A percentile compares a stretch with the other conserved stretches of the same genome.
phyloP scores from a whole-genome alignment of 2,888 invertebrate genomes.

The Tetheella fluctuosa region DNA sequence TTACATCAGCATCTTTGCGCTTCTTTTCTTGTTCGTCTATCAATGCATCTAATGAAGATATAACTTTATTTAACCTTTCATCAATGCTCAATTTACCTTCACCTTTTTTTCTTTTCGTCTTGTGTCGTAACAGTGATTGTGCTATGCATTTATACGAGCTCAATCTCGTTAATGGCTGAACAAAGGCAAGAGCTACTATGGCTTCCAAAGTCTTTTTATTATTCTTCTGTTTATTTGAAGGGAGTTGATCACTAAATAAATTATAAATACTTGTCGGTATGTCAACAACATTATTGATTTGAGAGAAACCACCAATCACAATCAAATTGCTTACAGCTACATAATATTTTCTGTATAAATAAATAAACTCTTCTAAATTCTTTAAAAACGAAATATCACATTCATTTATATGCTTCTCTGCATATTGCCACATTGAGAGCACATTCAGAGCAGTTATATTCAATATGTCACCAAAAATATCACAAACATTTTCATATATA shows the following conservation, averaged over 20 bases:
- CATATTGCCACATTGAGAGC: conserved; percentile 87
- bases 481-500: conserved; percentile 86
- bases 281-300: conserved; percentile 86
- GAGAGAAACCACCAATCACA: conserved; percentile 88
- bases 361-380: conserved; percentile 88
- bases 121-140: conserved; percentile 80
- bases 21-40: conserved; percentile 86
- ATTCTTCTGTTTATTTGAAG: conserved; percentile 81
- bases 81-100: conserved; percentile 77
- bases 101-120: conserved; percentile 67
- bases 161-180: conserved; percentile 85
- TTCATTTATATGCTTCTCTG: conserved; percentile 86
- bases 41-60: conserved; percentile 85
- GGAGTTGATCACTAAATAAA: conserved; percentile 83
- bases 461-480: conserved; percentile 87
- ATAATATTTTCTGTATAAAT: conserved; percentile 88
- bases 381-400: conserved; percentile 88
- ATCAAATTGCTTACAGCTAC: conserved; percentile 89
- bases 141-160: conserved; percentile 86
- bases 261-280: conserved; percentile 82
- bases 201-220: conserved; percentile 83
- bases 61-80: conserved; percentile 82
- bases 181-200: conserved; percentile 84
- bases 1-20: conserved; percentile 87
- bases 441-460: conserved; percentile 88